Conservation (phyloP, 2,888 invertebrate species). For the Calephelis perditalis region DNA sequence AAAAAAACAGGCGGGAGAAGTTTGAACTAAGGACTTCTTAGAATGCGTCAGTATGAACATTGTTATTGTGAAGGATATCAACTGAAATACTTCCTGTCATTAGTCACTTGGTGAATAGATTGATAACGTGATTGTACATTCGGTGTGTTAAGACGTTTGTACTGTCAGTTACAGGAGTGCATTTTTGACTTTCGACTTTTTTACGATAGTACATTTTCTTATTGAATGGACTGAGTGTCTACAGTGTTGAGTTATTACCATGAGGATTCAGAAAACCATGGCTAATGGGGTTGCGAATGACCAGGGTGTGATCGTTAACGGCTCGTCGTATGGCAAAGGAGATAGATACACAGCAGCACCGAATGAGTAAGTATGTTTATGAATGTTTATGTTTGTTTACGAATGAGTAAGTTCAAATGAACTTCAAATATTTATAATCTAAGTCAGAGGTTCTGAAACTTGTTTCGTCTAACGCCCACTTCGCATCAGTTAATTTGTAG, state of each 20-base stretch:
- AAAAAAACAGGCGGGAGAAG: too few species aligned
- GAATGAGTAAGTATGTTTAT: constrained; percentile 74
- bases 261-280: constrained; percentile 51
- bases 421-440: too few species aligned
- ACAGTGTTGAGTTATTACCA: constrained; percentile 24
- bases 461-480: too few species aligned
- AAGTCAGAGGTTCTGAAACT: too few species aligned
- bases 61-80: constrained; percentile 67
- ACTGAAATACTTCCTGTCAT: constrained; percentile 50
- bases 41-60: constrained; percentile 22
- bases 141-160: too few species aligned
- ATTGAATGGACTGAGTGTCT: too few species aligned
- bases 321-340: constrained; percentile 64
- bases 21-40: neutral
- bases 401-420: too few species aligned
- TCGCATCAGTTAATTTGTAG: too few species aligned
- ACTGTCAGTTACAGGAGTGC: too few species aligned
- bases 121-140: neutral
- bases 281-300: constrained; percentile 46
- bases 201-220: too few species aligned
- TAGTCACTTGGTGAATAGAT: constrained; percentile 3
- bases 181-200: too few species aligned
- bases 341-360: constrained; percentile 69
- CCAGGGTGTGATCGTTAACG: constrained; percentile 40
- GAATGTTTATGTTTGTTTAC: too few species aligned